phyloP scores from a whole-genome alignment of 1,140 invertebrate genomes.

The Lepidurus arcticus region DNA sequence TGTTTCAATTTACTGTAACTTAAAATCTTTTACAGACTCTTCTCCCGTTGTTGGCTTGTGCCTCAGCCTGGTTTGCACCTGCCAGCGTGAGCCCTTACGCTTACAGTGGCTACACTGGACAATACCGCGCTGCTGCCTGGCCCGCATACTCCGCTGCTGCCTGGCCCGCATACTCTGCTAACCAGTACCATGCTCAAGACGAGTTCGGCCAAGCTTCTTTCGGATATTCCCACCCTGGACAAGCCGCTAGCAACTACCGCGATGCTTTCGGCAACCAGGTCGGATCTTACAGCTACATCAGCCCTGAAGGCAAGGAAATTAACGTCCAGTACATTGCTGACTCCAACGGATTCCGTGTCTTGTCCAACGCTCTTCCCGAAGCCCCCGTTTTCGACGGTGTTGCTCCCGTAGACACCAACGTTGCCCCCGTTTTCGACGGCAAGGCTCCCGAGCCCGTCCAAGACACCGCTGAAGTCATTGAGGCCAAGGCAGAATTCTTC shows the following conservation, averaged over 20 bases:
- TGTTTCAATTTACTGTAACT: no score
- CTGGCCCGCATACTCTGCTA: conserved; percentile 26
- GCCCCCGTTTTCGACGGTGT: conserved; percentile 11
- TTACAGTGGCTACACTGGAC: conserved; percentile 3
- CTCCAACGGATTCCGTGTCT: conserved; percentile 38
- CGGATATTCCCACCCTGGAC: conserved; percentile 39
- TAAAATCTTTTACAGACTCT: background rate
- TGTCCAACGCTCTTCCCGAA: conserved; percentile 39
- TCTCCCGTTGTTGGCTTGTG: conserved; percentile 27
- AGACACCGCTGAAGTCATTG: conserved; percentile 32
- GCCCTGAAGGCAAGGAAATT: conserved; percentile 42
- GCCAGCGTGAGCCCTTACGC: background rate
- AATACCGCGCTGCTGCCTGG: background rate
- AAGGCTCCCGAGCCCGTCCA: conserved; percentile 29
- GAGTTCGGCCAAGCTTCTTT: conserved; percentile 38
- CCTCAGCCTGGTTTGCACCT: background rate
- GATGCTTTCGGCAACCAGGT: conserved; percentile 42
- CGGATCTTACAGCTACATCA: conserved; percentile 46
- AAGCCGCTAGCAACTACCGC: conserved; percentile 37
- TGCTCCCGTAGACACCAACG: background rate
- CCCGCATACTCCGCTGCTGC: background rate
- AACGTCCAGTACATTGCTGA: conserved; percentile 44
- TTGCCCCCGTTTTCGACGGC: conserved; percentile 45
- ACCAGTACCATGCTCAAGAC: conserved; percentile 41
- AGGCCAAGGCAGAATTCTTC: conserved; percentile 40